A percentile compares a stretch with the other conserved stretches of the same genome.
These are phyloP conservation scores for Parnassius glacialis DNA, from an alignment of 2,888 invertebrate species.

Conservation along the genomic window DNA sequence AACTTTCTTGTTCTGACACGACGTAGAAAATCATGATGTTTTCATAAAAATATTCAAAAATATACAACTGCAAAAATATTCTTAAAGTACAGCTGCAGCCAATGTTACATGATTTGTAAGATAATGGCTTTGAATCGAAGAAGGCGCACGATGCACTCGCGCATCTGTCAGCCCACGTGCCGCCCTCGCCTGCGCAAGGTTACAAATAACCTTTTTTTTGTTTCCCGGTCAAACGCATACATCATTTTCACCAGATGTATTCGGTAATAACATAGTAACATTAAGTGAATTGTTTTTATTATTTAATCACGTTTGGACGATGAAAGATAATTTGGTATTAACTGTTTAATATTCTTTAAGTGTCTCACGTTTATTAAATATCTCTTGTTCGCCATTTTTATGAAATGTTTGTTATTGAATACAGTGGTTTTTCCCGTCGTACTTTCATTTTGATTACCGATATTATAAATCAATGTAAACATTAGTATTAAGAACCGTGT, in stretches of 20 bases:
- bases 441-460: too few species aligned
- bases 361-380: too few species aligned
- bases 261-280: conserved; percentile 65
- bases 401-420: too few species aligned
- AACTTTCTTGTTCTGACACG: too few species aligned
- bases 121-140: conserved; percentile 55
- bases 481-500: conserved; percentile 32
- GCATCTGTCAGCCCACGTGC: conserved; percentile 79
- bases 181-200: conserved; percentile 66
- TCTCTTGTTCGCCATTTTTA: too few species aligned
- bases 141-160: conserved; percentile 58
- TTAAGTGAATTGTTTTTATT: conserved; percentile 50
- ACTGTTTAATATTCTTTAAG: too few species aligned
- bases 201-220: conserved; percentile 59
- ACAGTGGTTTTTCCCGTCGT: too few species aligned
- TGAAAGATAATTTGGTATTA: background rate
- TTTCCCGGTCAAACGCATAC: conserved; percentile 62
- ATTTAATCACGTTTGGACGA: conserved; percentile 62
- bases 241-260: conserved; percentile 73
- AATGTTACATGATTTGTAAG: conserved; percentile 55
- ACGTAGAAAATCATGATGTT: too few species aligned
- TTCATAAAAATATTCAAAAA: background rate
- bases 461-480: too few species aligned
- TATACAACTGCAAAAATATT: conserved; percentile 23
- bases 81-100: conserved; percentile 63